A percentile compares a stretch with the other conserved stretches of the same genome.
Conservation (phyloP, 2,797 vertebrate genomes). For the Melanotaenia boesemani region DNA sequence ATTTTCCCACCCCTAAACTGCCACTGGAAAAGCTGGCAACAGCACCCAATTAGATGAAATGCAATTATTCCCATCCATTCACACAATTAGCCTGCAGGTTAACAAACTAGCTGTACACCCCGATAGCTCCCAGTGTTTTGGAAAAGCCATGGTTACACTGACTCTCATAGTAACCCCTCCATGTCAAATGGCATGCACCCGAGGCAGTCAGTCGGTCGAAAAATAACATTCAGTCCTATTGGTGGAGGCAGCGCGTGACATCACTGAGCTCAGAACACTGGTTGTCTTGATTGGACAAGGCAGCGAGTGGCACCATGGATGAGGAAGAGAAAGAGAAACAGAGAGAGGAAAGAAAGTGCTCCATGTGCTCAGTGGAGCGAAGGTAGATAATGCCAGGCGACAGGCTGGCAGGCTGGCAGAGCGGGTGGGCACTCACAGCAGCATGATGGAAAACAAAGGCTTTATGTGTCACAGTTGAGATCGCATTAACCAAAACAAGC, state of each 20-base stretch:
- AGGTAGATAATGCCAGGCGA: conserved; percentile 77
- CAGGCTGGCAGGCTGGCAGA: conserved; percentile 77
- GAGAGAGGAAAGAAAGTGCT: conserved; percentile 40
- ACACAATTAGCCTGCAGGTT: conserved; percentile 77
- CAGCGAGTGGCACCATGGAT: conserved; percentile 52
- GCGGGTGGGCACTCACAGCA: conserved; percentile 74
- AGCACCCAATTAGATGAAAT: conserved; percentile 77
- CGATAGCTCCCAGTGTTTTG: conserved; percentile 61
- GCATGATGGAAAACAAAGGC: conserved; percentile 78
- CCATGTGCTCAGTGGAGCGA: conserved; percentile 66
- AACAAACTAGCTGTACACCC: conserved; percentile 65
- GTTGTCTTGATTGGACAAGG: conserved; percentile 64
- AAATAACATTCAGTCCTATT: conserved; percentile 61
- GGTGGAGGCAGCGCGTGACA: conserved; percentile 54
- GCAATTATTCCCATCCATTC: conserved; percentile 81
- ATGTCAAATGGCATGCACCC: conserved; percentile 60
- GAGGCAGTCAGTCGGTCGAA: conserved; percentile 37
- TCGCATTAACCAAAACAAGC: conserved; percentile 78
- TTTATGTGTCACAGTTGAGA: conserved; percentile 73
- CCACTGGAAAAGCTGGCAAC: conserved; percentile 78
- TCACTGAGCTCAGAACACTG: conserved; percentile 51
- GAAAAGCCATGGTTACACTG: conserved; percentile 69
- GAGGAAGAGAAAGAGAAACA: conserved; percentile 31
- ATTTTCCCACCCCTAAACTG: conserved; percentile 73
- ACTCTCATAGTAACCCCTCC: conserved; percentile 49